Percentiles rank a stretch among this genome's conserved stretches.
Evolutionary conservation across 2,888 invertebrate species (phyloP).

Genomic region (Pachydiplax longipennis): DNA sequence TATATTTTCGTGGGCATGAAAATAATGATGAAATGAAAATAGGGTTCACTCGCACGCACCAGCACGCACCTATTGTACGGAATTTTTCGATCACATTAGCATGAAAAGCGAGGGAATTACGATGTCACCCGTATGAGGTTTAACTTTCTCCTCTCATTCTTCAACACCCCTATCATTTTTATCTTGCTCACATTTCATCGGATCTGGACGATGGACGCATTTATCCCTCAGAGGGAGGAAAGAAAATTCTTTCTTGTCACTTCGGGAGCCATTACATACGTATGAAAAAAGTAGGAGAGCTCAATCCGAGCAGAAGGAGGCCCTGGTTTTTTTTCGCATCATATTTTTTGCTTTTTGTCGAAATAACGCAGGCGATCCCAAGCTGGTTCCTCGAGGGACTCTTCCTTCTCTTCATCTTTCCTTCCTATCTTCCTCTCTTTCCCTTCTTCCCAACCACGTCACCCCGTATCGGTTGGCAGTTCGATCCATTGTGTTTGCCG

Average conservation of each 20-base stretch:
- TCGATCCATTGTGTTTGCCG: no score
- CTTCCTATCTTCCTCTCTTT: neutral
- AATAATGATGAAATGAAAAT: no score
- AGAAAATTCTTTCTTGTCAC: neutral
- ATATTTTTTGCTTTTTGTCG: neutral
- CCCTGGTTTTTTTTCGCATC: neutral
- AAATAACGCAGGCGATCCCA: neutral
- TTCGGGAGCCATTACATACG: neutral
- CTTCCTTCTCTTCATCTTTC: neutral
- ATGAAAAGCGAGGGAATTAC: no score
- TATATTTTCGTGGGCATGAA: no score
- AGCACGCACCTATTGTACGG: no score
- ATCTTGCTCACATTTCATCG: neutral
- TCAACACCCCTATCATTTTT: neutral
- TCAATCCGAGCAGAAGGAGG: neutral
- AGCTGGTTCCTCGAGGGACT: neutral
- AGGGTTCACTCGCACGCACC: no score
- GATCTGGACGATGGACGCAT: neutral
- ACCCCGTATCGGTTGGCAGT: no score
- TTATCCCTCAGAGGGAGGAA: neutral
- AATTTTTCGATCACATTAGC: no score
- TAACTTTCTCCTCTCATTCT: neutral
- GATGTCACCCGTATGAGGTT: neutral
- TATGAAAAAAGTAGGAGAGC: neutral
- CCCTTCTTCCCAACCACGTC: neutral